These are phyloP conservation scores for Rhamphomyia laevipes DNA, from an alignment of 2,888 invertebrate genomes.

Conservation along the genomic window DNA sequence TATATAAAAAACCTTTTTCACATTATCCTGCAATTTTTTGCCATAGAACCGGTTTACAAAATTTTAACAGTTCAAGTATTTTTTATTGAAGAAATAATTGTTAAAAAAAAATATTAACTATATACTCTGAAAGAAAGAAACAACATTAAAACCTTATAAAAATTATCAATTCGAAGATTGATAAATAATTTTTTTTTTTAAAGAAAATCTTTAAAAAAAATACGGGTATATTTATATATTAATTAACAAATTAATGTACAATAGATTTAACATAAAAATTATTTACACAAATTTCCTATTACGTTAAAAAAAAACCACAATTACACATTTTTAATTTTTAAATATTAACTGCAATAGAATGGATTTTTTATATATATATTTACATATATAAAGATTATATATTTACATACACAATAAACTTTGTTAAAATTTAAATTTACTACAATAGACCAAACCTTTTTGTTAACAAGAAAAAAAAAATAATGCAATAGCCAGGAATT, in stretches of 20 bases:
- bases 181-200: not conserved
- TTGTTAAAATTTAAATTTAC: constrained; percentile 20
- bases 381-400: constrained; percentile 10
- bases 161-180: not conserved
- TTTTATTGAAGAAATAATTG: not conserved
- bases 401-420: constrained; percentile 9
- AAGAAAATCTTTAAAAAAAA: not conserved
- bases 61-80: constrained; percentile 33
- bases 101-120: not conserved
- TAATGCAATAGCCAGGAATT: constrained; percentile 34
- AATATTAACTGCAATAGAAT: not conserved
- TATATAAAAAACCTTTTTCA: constrained; percentile 3
- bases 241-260: not conserved
- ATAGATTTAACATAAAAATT: not conserved
- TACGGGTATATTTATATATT: constrained; percentile 1
- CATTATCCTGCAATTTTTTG: constrained; percentile 37
- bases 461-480: constrained; percentile 11
- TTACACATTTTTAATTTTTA: not conserved
- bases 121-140: too few species aligned
- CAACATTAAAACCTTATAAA: too few species aligned
- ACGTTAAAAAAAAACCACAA: not conserved
- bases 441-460: constrained; percentile 33
- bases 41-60: constrained; percentile 39
- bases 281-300: not conserved
- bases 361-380: constrained; percentile 7